Evolutionary conservation across 2,797 vertebrate genomes (phyloP).

Genomic region (Halcyon chelicuti): DNA sequence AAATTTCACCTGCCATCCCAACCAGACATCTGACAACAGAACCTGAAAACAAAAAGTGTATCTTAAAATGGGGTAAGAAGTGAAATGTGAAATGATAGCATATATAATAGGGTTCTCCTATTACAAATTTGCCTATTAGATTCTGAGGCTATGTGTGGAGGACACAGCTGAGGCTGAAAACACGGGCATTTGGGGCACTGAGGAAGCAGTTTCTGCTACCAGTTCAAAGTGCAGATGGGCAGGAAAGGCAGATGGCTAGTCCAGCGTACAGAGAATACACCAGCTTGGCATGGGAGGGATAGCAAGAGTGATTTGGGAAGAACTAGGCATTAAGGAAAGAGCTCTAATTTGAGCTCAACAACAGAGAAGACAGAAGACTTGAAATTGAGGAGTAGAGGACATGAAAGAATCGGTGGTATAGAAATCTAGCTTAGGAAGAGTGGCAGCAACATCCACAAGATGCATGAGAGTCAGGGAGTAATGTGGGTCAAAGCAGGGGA

Average conservation of each 20-base stretch:
- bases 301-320: not conserved
- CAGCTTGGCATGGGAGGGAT: not conserved
- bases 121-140: not conserved
- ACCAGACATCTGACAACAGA: rapidly evolving
- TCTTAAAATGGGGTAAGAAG: not conserved
- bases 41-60: not conserved
- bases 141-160: not conserved
- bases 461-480: not conserved
- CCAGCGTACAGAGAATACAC: not conserved
- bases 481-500: not conserved
- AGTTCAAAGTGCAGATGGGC: not conserved
- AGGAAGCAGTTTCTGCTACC: not conserved
- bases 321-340: not conserved
- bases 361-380: not conserved
- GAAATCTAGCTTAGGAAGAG: not conserved
- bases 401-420: not conserved
- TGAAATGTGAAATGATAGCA: not conserved
- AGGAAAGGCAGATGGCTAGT: not conserved
- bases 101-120: not conserved
- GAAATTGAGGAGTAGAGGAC: not conserved
- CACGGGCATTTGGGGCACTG: not conserved
- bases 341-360: not conserved
- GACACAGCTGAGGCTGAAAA: not conserved
- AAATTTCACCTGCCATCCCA: not conserved
- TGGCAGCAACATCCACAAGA: not conserved